A percentile compares a stretch with the other conserved stretches of the same genome.
Evolutionary conservation across 1,140 invertebrate genomes (phyloP).

Genomic region (Ostrea edulis): DNA sequence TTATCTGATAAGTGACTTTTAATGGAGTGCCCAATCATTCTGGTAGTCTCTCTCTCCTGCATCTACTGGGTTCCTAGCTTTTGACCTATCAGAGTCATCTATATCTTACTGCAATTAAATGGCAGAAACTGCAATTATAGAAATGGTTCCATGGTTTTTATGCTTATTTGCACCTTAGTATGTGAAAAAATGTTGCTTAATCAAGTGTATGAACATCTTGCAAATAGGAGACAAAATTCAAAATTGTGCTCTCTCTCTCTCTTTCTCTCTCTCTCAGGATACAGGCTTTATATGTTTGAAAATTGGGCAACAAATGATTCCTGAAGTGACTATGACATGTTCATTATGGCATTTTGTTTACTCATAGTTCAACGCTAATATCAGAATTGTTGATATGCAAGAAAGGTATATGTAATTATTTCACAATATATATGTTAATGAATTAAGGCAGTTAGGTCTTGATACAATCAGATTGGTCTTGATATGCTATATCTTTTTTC

Average conservation of each 20-base stretch:
- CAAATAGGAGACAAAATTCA: background rate
- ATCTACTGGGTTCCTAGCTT: background rate
- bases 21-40: background rate
- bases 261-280: no score
- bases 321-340: no score
- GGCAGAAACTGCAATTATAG: background rate
- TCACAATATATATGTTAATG: background rate
- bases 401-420: background rate
- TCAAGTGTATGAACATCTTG: background rate
- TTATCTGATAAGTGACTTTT: background rate
- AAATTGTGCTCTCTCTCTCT: no score
- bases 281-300: no score
- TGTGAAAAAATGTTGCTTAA: background rate
- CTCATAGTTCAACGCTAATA: background rate
- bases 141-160: background rate
- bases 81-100: conserved; percentile 6
- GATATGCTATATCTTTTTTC: background rate
- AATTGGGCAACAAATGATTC: no score
- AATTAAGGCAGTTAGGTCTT: no score
- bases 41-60: background rate
- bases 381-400: background rate
- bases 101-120: background rate
- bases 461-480: no score
- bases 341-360: background rate
- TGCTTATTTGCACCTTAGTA: background rate